Percentiles rank a stretch among this genome's conserved stretches.
phyloP scores from a whole-genome alignment of 2,797 vertebrate genomes.

The Poecilia picta region DNA sequence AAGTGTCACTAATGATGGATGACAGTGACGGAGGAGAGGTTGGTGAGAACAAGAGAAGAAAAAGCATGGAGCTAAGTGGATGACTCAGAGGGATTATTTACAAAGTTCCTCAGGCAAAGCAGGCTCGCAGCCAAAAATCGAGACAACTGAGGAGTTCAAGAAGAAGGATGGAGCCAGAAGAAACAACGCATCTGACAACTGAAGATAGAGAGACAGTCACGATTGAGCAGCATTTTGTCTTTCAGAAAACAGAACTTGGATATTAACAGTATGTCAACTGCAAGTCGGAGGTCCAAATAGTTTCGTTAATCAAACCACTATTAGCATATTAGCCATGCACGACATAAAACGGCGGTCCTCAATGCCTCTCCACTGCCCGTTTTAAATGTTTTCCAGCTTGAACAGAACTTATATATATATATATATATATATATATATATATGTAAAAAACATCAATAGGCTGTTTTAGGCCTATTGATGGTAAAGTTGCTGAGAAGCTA shows the following conservation, averaged over 20 bases:
- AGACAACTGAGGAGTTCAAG: background rate
- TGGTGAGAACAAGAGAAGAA: constrained; percentile 5
- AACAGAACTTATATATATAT: background rate
- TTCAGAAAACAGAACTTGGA: background rate
- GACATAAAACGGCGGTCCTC: background rate
- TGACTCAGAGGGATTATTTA: constrained; percentile 24
- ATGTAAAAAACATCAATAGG: background rate
- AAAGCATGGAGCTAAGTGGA: constrained; percentile 4
- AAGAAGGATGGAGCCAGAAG: background rate
- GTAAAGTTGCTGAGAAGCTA: background rate
- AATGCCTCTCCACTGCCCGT: background rate
- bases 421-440: too few relatives aligned
- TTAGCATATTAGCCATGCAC: background rate
- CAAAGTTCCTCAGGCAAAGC: constrained; percentile 12
- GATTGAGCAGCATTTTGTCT: background rate
- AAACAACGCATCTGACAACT: background rate
- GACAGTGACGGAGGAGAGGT: constrained; percentile 18
- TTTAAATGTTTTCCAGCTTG: background rate
- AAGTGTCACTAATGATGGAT: constrained; percentile 40
- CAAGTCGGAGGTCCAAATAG: background rate
- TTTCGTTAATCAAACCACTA: background rate
- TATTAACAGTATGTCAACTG: background rate
- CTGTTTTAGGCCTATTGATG: too few relatives aligned
- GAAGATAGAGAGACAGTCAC: background rate
- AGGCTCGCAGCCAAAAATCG: background rate